Evolutionary conservation across 2,888 invertebrate species (phyloP), one percentile per base, ranked within the genome.

Genomic region (Pheosia tremula): DNA sequence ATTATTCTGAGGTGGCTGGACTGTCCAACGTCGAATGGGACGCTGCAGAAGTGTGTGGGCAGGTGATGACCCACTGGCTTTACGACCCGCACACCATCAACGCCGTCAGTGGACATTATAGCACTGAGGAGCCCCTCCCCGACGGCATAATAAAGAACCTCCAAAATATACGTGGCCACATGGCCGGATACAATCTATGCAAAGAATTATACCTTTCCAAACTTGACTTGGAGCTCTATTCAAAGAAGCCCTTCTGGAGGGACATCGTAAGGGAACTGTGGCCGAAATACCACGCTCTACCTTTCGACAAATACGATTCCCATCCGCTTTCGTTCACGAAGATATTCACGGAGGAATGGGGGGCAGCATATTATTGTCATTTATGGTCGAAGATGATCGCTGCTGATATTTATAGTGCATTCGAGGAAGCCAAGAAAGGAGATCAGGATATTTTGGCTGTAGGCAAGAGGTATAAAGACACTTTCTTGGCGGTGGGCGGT

Each of bases 21-120:
- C 89, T 97, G 37, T 96, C 96, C 0, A 97, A 97, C 84, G 95
- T 99, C 0, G 99, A 99, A 91, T 98, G 98, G 98, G 99, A 99
- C 87, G 97, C 98, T 0, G 96, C 97, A 0, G 96, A 97, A 81
- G 95, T 98, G 0, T 96, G 97, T 66, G 96, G 97, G 0, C 95
- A 97, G 75, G 97, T 99, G 60, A 95, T 99, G 95, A 94, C 95
- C 0, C 96, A 97, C 81, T 98, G 97, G 96, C 87, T 98, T 7
- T 96, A 96, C 69, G 96, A 97, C 74, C 94, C 95, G 0, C 80
- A 90, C 37, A 94, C 94, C 3, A 84, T 95, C 45, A 91, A 94
- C 75, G 89, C 94, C 0, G 94, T 98, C 58, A 97, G 97, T 56
- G 94, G 95, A 3, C 98, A 99, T 84, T 96, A 95, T 77, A 95